These are phyloP conservation scores for Chloropsis cyanopogon DNA, from an alignment of 2,113 vertebrate genomes.

Conservation along the genomic window DNA sequence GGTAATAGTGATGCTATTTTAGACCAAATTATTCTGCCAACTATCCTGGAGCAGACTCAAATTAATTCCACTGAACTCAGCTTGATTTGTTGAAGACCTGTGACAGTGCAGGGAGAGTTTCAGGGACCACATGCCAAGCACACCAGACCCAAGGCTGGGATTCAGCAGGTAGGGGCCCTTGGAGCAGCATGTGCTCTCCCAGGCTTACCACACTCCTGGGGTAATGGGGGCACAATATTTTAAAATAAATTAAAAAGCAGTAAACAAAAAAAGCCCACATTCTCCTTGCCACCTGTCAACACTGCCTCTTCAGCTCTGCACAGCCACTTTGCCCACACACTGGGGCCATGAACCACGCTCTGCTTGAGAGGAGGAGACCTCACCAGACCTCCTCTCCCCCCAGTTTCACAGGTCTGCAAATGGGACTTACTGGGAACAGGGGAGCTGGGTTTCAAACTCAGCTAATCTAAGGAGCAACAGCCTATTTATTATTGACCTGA, in stretches of 20 bases:
- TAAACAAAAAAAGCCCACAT: not conserved
- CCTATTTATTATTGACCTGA: not conserved
- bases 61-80: constrained; percentile 23
- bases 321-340: not conserved
- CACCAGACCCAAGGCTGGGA: not conserved
- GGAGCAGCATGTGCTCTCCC: not conserved
- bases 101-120: not conserved
- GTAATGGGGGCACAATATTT: rapidly evolving
- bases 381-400: not conserved
- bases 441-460: not conserved
- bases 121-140: not conserved
- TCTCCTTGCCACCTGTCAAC: not conserved
- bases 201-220: not conserved
- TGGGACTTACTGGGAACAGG: not conserved
- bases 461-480: not conserved
- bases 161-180: not conserved
- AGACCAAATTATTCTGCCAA: constrained; percentile 6
- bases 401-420: rapidly evolving
- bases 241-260: not conserved
- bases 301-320: not conserved
- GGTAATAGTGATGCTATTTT: constrained; percentile 12
- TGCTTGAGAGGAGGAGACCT: not conserved
- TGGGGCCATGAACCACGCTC: not conserved
- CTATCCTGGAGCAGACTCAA: constrained; percentile 5
- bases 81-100: not conserved